These are phyloP conservation scores for Hyles euphorbiae DNA, from an alignment of 1,140 invertebrate species.

Conservation along the genomic window DNA sequence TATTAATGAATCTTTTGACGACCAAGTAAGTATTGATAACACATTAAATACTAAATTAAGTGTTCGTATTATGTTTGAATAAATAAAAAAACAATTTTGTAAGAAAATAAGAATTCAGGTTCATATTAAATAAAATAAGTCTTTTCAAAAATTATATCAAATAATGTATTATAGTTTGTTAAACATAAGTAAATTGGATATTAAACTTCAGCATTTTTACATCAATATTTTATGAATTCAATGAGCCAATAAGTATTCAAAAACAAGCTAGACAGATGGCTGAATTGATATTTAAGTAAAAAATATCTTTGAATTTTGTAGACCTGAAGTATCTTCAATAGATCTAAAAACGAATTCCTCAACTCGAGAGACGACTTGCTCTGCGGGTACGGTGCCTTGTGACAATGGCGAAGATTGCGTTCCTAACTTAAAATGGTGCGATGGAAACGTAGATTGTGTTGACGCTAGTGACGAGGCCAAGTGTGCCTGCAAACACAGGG, in stretches of 20 bases:
- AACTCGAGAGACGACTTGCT: slow-evolving; percentile 39
- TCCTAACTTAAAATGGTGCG: slow-evolving; percentile 78
- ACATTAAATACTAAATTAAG: too few species aligned
- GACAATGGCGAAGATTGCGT: slow-evolving; percentile 77
- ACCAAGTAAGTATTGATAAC: slow-evolving; percentile 32
- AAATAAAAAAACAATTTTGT: too few species aligned
- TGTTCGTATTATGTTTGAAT: too few species aligned
- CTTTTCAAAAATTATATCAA: too few species aligned
- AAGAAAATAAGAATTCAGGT: too few species aligned
- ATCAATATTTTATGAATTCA: too few species aligned
- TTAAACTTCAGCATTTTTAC: too few species aligned
- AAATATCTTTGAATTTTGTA: slow-evolving; percentile 9
- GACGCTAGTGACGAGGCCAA: slow-evolving; percentile 88
- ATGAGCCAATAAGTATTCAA: not conserved
- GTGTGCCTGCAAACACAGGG: slow-evolving; percentile 82
- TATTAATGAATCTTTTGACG: slow-evolving; percentile 38
- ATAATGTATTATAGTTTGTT: too few species aligned
- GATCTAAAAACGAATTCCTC: slow-evolving; percentile 21
- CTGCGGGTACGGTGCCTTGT: slow-evolving; percentile 47
- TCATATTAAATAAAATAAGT: too few species aligned
- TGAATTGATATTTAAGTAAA: too few species aligned
- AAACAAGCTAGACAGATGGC: not conserved
- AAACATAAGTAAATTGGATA: too few species aligned
- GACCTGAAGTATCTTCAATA: slow-evolving; percentile 12
- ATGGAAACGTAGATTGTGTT: slow-evolving; percentile 84